Conservation (phyloP, 2,113 vertebrate genomes). For the Oostethus manadensis region DNA sequence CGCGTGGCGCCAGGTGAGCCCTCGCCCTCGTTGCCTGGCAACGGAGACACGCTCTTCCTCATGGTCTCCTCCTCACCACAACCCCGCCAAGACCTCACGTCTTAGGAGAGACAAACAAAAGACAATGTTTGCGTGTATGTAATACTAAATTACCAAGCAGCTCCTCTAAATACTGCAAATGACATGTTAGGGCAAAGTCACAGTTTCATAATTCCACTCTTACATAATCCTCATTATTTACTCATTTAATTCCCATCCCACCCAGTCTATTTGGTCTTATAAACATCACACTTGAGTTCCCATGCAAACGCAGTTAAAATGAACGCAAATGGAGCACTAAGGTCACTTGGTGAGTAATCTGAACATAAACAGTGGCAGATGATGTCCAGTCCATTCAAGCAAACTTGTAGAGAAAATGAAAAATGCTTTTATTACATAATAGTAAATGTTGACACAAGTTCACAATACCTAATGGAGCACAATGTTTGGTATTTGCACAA, state of each 20-base stretch:
- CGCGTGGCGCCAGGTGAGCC: slow-evolving; percentile 77
- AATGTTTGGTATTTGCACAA: background rate
- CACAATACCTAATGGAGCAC: background rate
- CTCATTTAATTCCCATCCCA: background rate
- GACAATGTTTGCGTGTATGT: background rate
- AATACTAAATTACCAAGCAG: too few species aligned
- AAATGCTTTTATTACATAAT: too few species aligned
- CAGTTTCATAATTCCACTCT: background rate
- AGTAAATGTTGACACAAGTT: background rate
- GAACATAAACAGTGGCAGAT: slow-evolving; percentile 30
- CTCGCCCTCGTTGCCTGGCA: slow-evolving; percentile 87
- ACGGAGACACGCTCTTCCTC: slow-evolving; percentile 98
- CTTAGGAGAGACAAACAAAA: slow-evolving; percentile 29
- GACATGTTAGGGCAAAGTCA: background rate
- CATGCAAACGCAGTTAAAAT: too few species aligned
- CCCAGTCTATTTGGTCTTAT: background rate
- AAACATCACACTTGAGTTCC: background rate
- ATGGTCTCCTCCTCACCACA: slow-evolving; percentile 96
- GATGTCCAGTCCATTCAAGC: slow-evolving; percentile 7
- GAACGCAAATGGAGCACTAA: too few species aligned
- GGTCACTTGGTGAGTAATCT: background rate
- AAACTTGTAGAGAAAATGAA: too few species aligned
- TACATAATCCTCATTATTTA: slow-evolving; percentile 9
- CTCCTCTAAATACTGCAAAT: background rate
- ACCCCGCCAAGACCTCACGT: slow-evolving; percentile 88